Conservation (phyloP, 2,113 vertebrate genomes). For the Pygoscelis adeliae region DNA sequence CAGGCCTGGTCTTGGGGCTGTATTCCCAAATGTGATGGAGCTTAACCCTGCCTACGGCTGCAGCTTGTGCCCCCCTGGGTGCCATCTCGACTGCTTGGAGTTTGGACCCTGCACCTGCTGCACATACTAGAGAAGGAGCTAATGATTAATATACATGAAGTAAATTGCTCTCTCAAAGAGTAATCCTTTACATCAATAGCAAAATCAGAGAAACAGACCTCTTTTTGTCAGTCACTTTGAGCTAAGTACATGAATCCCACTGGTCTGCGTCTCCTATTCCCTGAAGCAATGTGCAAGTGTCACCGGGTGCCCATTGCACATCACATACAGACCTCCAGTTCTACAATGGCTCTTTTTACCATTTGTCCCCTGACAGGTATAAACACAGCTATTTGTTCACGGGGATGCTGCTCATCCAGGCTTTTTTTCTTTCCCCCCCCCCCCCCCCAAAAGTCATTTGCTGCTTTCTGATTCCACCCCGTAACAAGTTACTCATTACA, state of each 20-base stretch:
- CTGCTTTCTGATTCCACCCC: background rate
- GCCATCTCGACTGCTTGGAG: background rate
- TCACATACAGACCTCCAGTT: background rate
- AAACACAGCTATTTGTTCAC: background rate
- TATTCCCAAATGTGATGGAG: rapidly evolving
- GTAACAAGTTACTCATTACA: background rate
- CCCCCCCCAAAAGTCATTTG: too few species aligned
- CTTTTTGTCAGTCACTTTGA: background rate
- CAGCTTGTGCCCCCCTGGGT: background rate
- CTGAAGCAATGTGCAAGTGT: background rate
- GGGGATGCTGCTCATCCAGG: background rate
- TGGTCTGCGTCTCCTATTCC: background rate
- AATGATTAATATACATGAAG: background rate
- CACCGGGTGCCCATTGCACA: rapidly evolving
- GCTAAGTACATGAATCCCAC: rapidly evolving
- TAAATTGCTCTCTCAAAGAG: background rate
- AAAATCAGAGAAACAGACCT: background rate
- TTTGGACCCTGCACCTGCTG: background rate
- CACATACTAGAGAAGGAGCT: background rate
- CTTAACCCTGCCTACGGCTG: background rate
- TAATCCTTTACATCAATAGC: too few species aligned
- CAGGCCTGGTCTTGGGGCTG: background rate
- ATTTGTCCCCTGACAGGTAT: background rate
- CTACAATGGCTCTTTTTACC: background rate
- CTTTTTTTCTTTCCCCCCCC: background rate